Evolutionary conservation across 92 coral and sea anemone genomes (phyloP).

Genomic region (Actinostola sp.): DNA sequence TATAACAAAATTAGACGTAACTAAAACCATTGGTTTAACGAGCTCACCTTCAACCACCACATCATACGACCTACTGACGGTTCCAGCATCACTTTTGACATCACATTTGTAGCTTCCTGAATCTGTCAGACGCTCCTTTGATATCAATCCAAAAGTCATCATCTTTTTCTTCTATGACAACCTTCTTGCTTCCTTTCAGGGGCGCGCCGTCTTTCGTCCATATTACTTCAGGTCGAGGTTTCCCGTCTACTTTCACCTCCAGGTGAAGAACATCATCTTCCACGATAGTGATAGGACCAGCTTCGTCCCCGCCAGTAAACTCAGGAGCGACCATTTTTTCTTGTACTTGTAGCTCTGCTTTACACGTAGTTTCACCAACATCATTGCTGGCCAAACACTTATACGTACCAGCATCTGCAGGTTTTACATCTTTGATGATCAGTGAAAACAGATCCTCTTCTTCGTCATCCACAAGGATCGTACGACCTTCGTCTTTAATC

Average conservation of each 20-base stretch:
- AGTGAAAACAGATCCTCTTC: conserved; percentile 81
- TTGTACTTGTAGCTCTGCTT: conserved; percentile 54
- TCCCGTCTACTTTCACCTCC: conserved; percentile 72
- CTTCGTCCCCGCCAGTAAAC: conserved; percentile 53
- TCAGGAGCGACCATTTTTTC: conserved; percentile 66
- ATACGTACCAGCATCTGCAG: conserved; percentile 80
- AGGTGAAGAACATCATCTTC: conserved; percentile 49
- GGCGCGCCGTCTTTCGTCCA: conserved; percentile 86
- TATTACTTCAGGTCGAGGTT: conserved; percentile 78
- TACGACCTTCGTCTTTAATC: conserved; percentile 80
- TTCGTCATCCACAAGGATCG: conserved; percentile 74
- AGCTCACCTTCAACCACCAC: conserved; percentile 80
- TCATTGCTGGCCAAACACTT: conserved; percentile 71
- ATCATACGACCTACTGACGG: conserved; percentile 68
- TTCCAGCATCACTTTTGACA: conserved; percentile 73
- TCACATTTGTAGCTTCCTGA: conserved; percentile 73
- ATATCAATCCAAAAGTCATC: conserved; percentile 61
- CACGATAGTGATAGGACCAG: conserved; percentile 45
- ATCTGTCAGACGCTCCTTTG: conserved; percentile 53
- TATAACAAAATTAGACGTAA: too few relatives aligned
- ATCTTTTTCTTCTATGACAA: conserved; percentile 66
- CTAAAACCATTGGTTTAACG: background rate
- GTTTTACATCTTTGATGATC: conserved; percentile 66
- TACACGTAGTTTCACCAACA: conserved; percentile 55
- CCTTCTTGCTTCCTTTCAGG: conserved; percentile 58